Conservation (phyloP, 2,888 invertebrate genomes). For the Trachelus tabidus region DNA sequence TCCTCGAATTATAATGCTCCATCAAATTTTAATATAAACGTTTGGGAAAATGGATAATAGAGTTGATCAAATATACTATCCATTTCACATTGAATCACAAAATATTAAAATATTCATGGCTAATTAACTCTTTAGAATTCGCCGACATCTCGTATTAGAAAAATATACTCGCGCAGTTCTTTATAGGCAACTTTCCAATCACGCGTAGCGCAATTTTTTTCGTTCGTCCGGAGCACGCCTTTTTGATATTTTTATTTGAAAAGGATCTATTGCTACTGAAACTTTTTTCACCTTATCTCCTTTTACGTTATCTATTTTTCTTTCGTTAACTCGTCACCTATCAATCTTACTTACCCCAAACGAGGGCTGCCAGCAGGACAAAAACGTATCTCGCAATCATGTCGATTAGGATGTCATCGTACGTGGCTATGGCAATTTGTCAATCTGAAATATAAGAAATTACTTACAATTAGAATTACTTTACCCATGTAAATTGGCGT, state of each 20-base stretch:
- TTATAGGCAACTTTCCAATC: neutral
- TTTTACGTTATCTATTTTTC: neutral
- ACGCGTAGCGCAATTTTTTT: neutral
- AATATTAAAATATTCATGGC: neutral
- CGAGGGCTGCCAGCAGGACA: slow-evolving; percentile 39
- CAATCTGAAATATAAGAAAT: slow-evolving; percentile 46
- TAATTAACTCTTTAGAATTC: neutral
- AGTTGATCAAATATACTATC: neutral
- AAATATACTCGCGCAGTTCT: neutral
- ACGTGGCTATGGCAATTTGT: slow-evolving; percentile 35
- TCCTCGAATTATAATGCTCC: neutral
- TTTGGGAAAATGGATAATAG: neutral
- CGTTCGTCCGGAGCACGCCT: neutral
- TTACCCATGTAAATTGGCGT: neutral
- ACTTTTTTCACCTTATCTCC: neutral
- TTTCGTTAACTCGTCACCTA: neutral
- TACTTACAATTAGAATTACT: neutral
- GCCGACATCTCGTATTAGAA: neutral
- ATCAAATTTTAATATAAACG: neutral
- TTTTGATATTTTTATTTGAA: neutral
- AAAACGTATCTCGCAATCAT: slow-evolving; percentile 53
- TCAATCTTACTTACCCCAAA: slow-evolving; percentile 48
- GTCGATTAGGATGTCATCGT: slow-evolving; percentile 54
- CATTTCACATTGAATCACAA: neutral
- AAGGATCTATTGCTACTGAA: neutral